Conservation (phyloP, 2,797 vertebrate genomes). For the Acanthurus tractus region DNA sequence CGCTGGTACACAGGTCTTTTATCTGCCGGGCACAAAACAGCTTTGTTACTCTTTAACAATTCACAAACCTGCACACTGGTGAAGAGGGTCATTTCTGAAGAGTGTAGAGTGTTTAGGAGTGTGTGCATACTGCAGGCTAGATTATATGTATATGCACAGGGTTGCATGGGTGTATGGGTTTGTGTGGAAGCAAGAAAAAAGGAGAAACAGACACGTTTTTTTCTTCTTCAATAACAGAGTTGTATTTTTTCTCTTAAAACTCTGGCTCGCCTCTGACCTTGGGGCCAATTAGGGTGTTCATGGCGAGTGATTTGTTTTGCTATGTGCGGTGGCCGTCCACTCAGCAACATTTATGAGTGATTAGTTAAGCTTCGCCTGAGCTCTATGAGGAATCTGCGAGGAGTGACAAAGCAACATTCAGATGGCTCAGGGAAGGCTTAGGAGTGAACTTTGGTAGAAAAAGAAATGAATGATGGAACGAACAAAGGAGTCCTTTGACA, state of each 20-base stretch:
- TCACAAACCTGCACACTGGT: conserved; percentile 64
- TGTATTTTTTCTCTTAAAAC: conserved; percentile 43
- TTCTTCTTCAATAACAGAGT: conserved; percentile 2
- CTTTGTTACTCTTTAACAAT: conserved; percentile 86
- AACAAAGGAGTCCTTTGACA: conserved; percentile 80
- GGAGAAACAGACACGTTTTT: conserved; percentile 37
- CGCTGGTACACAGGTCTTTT: conserved; percentile 81
- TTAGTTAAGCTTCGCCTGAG: conserved; percentile 82
- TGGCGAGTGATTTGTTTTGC: conserved; percentile 76
- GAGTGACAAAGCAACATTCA: conserved; percentile 81
- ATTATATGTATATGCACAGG: conserved; percentile 10
- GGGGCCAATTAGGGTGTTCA: conserved; percentile 75
- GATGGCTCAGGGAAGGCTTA: conserved; percentile 72
- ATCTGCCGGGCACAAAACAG: conserved; percentile 82
- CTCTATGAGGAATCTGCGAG: conserved; percentile 76
- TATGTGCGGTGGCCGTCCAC: conserved; percentile 67
- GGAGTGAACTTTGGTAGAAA: conserved; percentile 73
- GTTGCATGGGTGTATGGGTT: conserved; percentile 5
- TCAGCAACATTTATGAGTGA: conserved; percentile 84
- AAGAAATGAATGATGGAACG: conserved; percentile 72
- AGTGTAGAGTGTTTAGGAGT: conserved; percentile 12
- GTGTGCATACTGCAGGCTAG: conserved; percentile 8
- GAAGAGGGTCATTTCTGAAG: conserved; percentile 31
- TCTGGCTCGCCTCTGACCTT: conserved; percentile 66
- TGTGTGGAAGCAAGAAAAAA: conserved; percentile 29